Evolutionary conservation across 2,888 invertebrate species (phyloP), one percentile per base, ranked within the genome.

Genomic region (Megastigmus dorsalis): DNA sequence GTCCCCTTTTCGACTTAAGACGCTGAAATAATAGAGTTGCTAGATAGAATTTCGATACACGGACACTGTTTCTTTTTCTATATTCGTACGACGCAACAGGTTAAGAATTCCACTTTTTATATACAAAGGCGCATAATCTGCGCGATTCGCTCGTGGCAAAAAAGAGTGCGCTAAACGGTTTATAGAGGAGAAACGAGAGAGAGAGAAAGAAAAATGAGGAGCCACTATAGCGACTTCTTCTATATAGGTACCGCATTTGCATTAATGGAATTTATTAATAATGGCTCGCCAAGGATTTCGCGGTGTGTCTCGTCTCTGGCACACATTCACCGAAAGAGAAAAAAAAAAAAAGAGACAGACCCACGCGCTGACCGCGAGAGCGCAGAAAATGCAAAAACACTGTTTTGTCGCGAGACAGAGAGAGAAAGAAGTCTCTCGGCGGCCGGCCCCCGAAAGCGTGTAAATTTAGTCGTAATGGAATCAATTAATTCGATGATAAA

Each of bases 211-310:
- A 57, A 33, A 52, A 9, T 28, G 1, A n/a, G n/a, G n/a, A n/a
- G n/a, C n/a, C n/a, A n/a, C n/a, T n/a, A n/a, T n/a, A 20, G 36
- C 23, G 30, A 28, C 43, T 43, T 57, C 30, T 30, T 18, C 48
- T 7, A n/a, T n/a, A n/a, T n/a, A n/a, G n/a, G n/a, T n/a, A 36
- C n/a, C 30, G 30, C n/a, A 72, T 72, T 71, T 43, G 20, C 28
- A 28, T 54, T 67, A 73, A 73, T 67, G 60, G 60, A 55, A 54
- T 67, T 54, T 67, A 67, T 67, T 54, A 67, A 67, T 66, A 55
- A 63, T 18, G 43, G 33, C n/a, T n/a, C n/a, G n/a, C 23, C 13
- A 54, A 38, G 18, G 7, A 67, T 55, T 55, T 15, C 23, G 55
- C 20, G 45, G 5, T 9, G 18, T 50, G n/a, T 33, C n/a, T 45